These are phyloP conservation scores for Perca fluviatilis DNA, from an alignment of 2,113 vertebrate genomes.

Conservation along the genomic window DNA sequence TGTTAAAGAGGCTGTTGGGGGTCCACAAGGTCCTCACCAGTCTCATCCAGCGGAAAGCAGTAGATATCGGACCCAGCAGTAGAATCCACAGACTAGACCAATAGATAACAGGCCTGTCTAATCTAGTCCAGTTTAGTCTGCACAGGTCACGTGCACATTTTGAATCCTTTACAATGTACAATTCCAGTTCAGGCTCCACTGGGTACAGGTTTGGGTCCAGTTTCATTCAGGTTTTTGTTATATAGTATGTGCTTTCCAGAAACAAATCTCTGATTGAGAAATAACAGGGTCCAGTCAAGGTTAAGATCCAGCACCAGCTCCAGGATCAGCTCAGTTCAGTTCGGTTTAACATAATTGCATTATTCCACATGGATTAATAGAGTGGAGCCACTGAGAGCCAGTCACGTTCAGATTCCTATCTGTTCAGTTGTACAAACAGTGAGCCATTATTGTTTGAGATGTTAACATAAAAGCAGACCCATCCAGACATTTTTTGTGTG, in stretches of 20 bases:
- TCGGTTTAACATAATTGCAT: constrained; percentile 25
- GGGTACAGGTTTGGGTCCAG: constrained; percentile 11
- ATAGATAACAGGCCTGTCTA: constrained; percentile 28
- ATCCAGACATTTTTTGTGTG: background rate
- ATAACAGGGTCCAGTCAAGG: constrained; percentile 18
- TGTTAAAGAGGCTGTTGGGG: constrained; percentile 17
- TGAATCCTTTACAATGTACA: constrained; percentile 9
- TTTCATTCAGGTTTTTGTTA: constrained; percentile 27
- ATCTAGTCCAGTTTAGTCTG: constrained; percentile 37
- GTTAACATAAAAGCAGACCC: constrained; percentile 22
- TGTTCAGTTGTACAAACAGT: constrained; percentile 17
- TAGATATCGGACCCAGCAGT: constrained; percentile 18
- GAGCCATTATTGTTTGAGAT: constrained; percentile 3
- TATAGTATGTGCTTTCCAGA: constrained; percentile 19
- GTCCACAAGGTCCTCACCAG: constrained; percentile 45
- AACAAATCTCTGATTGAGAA: constrained; percentile 4
- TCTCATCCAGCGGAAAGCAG: constrained; percentile 39
- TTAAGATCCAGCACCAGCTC: constrained; percentile 42
- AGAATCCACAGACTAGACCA: constrained; percentile 16
- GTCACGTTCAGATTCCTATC: background rate
- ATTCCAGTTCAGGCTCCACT: constrained; percentile 30
- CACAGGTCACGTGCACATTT: constrained; percentile 11
- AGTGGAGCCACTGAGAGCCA: constrained; percentile 12
- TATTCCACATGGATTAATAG: constrained; percentile 40
- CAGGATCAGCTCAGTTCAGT: constrained; percentile 11